A percentile compares a stretch with the other conserved stretches of the same genome.
Conservation (phyloP, 2,888 invertebrate genomes). For the Drosophila monieri region DNA sequence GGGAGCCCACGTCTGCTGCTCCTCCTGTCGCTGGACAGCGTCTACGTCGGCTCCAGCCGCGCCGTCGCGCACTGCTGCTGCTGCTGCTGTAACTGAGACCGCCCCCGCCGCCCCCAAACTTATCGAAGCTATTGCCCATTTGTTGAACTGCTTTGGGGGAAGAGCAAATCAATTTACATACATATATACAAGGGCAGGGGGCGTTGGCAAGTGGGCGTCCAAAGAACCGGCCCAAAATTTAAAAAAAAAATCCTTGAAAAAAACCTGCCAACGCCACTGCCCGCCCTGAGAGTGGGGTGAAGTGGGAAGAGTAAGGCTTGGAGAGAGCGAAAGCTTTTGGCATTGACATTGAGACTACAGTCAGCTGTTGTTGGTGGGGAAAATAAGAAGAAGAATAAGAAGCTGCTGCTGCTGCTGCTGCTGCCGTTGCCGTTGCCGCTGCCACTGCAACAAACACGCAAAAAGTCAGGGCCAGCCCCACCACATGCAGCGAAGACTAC, state of each 20-base stretch:
- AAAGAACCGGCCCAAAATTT: too few relatives aligned
- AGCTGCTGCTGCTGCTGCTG: neutral
- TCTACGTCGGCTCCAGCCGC: conserved; percentile 42
- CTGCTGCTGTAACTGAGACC: conserved; percentile 20
- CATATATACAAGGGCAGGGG: neutral
- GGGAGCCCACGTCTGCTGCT: conserved; percentile 13
- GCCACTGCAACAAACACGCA: conserved; percentile 29
- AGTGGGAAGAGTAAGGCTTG: conserved; percentile 11
- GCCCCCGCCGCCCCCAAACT: conserved; percentile 48
- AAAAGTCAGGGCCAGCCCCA: conserved; percentile 57
- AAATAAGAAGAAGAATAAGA: neutral
- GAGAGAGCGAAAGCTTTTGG: conserved; percentile 39
- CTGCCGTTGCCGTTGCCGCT: conserved; percentile 19
- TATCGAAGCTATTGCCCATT: conserved; percentile 83
- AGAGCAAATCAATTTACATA: conserved; percentile 16
- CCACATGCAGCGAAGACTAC: conserved; percentile 16
- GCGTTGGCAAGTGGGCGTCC: neutral
- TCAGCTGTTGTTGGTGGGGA: conserved; percentile 47
- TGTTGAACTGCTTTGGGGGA: conserved; percentile 1
- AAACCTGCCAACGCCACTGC: conserved; percentile 1
- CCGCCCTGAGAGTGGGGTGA: conserved; percentile 8
- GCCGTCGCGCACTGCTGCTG: conserved; percentile 27
- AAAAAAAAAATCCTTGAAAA: neutral
- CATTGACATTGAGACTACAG: conserved; percentile 46
- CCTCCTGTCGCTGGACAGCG: conserved; percentile 7